phyloP scores from a whole-genome alignment of 2,113 vertebrate species.

The Procapra przewalskii region DNA sequence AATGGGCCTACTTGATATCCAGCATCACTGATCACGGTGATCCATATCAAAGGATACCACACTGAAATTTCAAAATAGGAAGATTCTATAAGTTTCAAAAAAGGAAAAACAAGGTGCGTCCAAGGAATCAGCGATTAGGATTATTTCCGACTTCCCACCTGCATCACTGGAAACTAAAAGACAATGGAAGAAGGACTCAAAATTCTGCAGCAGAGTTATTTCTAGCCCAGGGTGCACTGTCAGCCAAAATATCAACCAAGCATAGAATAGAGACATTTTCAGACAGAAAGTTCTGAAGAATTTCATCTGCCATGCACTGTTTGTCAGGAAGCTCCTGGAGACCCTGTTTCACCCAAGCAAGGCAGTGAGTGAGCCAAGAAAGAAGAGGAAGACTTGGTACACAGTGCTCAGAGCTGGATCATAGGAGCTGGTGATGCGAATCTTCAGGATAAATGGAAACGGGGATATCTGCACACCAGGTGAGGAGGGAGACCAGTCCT shows the following conservation, averaged over 20 bases:
- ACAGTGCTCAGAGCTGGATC: background rate
- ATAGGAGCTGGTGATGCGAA: accelerated
- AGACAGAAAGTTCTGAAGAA: background rate
- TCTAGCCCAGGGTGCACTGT: background rate
- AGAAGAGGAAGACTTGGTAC: background rate
- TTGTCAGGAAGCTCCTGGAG: background rate
- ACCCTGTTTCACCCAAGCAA: background rate
- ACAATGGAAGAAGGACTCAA: background rate
- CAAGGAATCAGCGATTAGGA: background rate
- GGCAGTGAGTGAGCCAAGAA: background rate
- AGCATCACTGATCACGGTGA: background rate
- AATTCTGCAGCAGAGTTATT: background rate
- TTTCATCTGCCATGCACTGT: background rate
- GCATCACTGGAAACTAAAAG: background rate
- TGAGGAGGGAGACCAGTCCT: background rate
- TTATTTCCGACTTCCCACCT: background rate
- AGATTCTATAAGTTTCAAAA: background rate
- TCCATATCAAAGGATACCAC: background rate
- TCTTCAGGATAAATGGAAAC: background rate
- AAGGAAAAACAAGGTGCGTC: background rate
- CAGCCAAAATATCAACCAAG: background rate
- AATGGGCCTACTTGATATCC: background rate
- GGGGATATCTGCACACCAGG: no score
- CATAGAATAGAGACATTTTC: background rate
- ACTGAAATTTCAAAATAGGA: background rate